These are phyloP conservation scores for Hemicordylus capensis DNA, from an alignment of 2,113 vertebrate genomes.

Conservation along the genomic window DNA sequence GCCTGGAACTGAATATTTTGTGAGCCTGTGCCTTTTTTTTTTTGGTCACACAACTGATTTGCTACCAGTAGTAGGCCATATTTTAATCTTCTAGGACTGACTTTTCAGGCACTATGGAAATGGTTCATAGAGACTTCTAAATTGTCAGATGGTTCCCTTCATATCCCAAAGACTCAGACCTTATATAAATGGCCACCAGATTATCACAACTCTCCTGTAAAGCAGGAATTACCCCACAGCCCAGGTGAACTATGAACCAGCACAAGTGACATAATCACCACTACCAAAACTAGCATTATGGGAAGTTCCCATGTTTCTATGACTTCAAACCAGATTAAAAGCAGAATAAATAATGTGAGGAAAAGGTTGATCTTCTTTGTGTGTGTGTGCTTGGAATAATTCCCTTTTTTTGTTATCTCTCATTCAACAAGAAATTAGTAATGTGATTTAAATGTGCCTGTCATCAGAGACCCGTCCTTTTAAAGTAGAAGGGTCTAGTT, in stretches of 20 bases:
- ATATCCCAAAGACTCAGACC: fast-evolving
- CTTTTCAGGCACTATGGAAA: fast-evolving
- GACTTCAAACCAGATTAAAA: neutral
- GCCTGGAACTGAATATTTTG: too few relatives aligned
- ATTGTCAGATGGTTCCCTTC: neutral
- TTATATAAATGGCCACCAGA: neutral
- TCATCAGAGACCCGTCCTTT: neutral
- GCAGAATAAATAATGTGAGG: neutral
- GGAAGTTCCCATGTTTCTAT: neutral
- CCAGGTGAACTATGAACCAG: neutral
- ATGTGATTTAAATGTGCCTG: neutral
- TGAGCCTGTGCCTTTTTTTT: too few relatives aligned
- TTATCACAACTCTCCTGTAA: too few relatives aligned
- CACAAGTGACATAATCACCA: neutral
- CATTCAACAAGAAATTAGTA: neutral
- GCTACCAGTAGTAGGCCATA: too few relatives aligned
- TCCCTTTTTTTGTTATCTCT: neutral
- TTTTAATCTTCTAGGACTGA: too few relatives aligned
- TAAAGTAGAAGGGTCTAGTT: neutral
- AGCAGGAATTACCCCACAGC: neutral
- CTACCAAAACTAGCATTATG: neutral
- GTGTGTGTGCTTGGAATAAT: neutral
- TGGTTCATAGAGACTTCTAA: neutral
- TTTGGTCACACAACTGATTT: too few relatives aligned
- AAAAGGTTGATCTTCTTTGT: neutral